A percentile compares a stretch with the other conserved stretches of the same genome.
These are phyloP conservation scores for Ichneumon xanthorius DNA, from an alignment of 2,888 invertebrate species.

Conservation along the genomic window DNA sequence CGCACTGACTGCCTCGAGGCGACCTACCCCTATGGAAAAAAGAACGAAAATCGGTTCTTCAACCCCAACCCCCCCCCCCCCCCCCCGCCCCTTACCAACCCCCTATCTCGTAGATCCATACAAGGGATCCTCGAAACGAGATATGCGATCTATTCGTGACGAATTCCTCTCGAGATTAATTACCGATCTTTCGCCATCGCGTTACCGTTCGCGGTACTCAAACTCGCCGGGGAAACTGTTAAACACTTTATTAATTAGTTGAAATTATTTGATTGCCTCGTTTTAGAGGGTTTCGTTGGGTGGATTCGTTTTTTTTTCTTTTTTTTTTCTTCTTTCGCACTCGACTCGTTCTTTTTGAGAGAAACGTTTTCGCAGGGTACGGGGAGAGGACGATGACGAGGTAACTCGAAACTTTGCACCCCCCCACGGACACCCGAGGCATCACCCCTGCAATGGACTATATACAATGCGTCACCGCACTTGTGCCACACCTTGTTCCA, in stretches of 20 bases:
- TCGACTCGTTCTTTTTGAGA: constrained; percentile 5
- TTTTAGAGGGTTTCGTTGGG: background rate
- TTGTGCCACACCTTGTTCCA: constrained; percentile 71
- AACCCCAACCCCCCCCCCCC: background rate
- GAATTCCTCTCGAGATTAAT: constrained; percentile 37
- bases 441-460: constrained; percentile 13
- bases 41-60: constrained; percentile 42
- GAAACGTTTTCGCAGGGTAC: background rate
- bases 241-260: background rate
- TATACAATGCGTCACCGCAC: constrained; percentile 70
- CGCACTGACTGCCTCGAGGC: constrained; percentile 63
- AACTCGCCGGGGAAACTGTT: background rate
- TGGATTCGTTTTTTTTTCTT: too few species aligned
- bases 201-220: background rate
- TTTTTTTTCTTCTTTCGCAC: background rate
- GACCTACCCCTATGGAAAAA: constrained; percentile 65
- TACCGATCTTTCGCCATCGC: background rate
- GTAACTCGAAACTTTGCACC: constrained; percentile 43
- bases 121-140: constrained; percentile 15
- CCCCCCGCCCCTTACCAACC: background rate
- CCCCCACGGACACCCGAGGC: constrained; percentile 17
- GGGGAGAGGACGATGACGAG: background rate
- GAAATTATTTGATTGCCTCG: background rate
- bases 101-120: constrained; percentile 10
- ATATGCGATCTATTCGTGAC: constrained; percentile 12